phyloP scores from a whole-genome alignment of 2,797 vertebrate genomes.

The Lycodopsis pacificus region DNA sequence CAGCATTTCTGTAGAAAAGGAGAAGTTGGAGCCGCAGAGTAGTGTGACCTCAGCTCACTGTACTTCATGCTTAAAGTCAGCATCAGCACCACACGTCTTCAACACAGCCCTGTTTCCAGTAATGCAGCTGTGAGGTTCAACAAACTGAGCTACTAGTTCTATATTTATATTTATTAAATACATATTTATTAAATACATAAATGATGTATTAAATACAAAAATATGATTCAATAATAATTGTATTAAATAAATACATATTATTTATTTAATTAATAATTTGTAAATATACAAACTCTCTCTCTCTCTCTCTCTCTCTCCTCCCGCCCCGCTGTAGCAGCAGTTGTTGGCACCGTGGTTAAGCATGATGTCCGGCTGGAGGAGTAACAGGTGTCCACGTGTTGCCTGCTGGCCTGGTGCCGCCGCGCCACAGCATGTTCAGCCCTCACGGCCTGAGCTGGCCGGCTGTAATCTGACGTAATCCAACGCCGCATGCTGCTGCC shows the following conservation, averaged over 20 bases:
- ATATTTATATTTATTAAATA: too few species aligned
- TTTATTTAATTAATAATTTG: not conserved
- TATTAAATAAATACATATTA: not conserved
- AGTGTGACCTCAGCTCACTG: too few species aligned
- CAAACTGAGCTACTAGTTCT: not conserved
- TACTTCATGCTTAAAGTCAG: too few species aligned
- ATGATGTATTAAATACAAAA: too few species aligned
- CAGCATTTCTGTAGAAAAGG: not conserved
- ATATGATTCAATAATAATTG: too few species aligned
- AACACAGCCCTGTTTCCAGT: not conserved
- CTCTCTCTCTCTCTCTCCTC: constrained; percentile 9
- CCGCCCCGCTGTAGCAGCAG: constrained; percentile 64
- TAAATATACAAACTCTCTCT: not conserved
- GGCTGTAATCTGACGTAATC: constrained; percentile 75
- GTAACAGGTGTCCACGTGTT: constrained; percentile 87
- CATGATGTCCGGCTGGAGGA: constrained; percentile 72
- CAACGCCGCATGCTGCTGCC: constrained; percentile 68
- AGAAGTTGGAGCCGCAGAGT: too few species aligned
- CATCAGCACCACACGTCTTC: not conserved
- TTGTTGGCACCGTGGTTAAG: constrained; percentile 58
- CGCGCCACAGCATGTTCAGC: constrained; percentile 60
- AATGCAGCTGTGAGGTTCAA: too few species aligned
- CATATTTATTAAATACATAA: too few species aligned
- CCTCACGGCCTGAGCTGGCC: constrained; percentile 59
- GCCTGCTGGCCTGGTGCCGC: constrained; percentile 82